Conservation (phyloP, 2,113 vertebrate genomes). For the Hydrolagus affinis region DNA sequence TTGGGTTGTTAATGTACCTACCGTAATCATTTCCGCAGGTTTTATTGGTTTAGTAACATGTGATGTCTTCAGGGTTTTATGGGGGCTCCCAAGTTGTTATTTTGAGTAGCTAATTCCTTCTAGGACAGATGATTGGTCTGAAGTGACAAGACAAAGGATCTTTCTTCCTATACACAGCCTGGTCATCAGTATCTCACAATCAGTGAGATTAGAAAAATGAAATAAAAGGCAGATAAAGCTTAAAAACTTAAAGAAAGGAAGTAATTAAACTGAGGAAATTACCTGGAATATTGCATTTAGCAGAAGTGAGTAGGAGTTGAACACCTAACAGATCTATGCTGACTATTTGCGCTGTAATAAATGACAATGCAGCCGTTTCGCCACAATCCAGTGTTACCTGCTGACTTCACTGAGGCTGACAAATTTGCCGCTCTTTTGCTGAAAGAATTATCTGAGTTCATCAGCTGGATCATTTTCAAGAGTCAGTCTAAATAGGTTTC, state of each 20-base stretch:
- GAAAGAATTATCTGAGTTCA: too few relatives aligned
- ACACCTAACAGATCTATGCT: too few relatives aligned
- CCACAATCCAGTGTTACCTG: too few relatives aligned
- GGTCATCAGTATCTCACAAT: background rate
- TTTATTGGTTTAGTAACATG: background rate
- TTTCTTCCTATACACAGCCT: background rate
- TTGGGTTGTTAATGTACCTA: constrained; percentile 14
- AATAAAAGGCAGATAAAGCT: background rate
- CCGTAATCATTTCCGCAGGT: constrained; percentile 22
- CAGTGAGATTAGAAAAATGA: background rate
- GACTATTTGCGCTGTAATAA: too few relatives aligned
- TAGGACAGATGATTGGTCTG: constrained; percentile 14
- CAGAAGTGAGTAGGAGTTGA: background rate
- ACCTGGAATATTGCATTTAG: background rate
- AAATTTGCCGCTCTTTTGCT: too few relatives aligned
- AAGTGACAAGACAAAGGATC: constrained; percentile 10
- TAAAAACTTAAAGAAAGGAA: background rate
- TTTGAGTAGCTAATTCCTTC: background rate
- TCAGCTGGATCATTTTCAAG: too few relatives aligned
- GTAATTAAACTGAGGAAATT: background rate
- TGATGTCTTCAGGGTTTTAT: background rate
- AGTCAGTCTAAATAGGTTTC: too few relatives aligned
- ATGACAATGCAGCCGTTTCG: too few relatives aligned
- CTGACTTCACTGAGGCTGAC: too few relatives aligned
- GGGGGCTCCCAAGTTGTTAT: constrained; percentile 1